phyloP scores from a whole-genome alignment of 2,113 vertebrate genomes.

The Tragulus kanchil region DNA sequence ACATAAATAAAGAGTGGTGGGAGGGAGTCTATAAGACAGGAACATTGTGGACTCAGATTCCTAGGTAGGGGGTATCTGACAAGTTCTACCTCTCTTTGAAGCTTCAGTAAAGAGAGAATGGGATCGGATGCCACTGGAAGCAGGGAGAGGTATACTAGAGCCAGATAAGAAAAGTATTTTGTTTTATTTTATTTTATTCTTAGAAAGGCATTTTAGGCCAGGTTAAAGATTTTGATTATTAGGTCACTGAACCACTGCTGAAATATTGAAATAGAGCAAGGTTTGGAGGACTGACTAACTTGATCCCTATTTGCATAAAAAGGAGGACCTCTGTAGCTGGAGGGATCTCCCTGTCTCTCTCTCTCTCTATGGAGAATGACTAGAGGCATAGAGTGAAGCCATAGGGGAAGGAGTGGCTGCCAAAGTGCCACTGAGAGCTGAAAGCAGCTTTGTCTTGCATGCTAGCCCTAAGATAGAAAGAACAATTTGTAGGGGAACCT shows the following conservation, averaged over 20 bases:
- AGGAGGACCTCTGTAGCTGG: background rate
- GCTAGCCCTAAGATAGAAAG: background rate
- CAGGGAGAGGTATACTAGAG: background rate
- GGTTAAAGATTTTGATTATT: conserved; percentile 27
- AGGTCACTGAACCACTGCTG: background rate
- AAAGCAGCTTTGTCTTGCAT: background rate
- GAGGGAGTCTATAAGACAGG: background rate
- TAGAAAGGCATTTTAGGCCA: background rate
- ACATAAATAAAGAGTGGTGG: background rate
- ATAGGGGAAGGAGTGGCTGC: rapidly evolving
- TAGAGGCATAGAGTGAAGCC: background rate
- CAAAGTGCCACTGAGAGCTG: background rate
- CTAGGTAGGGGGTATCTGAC: background rate
- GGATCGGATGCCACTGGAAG: background rate
- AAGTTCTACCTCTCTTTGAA: conserved; percentile 8
- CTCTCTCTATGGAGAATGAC: background rate
- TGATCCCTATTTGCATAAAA: background rate
- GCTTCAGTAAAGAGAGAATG: background rate
- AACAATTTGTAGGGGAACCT: background rate
- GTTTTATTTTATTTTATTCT: too few species aligned
- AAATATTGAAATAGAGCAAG: conserved; percentile 52
- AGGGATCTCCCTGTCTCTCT: background rate
- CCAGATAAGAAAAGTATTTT: background rate
- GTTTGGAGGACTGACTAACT: background rate
- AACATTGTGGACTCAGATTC: background rate